Evolutionary conservation across 2,797 vertebrate species (phyloP).

Genomic region (Cyclura pinguis): DNA sequence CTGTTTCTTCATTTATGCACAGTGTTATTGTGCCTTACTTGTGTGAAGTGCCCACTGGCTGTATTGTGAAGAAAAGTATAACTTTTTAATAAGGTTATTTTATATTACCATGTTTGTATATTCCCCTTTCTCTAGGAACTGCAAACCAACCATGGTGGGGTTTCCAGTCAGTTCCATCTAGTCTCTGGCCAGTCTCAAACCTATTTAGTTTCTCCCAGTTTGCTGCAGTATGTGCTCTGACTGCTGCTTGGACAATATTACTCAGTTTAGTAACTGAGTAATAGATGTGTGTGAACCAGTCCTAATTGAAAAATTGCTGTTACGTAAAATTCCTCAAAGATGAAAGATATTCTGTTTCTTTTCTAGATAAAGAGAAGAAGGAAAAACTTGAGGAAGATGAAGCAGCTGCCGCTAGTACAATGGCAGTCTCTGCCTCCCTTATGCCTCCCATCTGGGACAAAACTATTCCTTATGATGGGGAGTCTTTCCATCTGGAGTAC

Average conservation of each 20-base stretch:
- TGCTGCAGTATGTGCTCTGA: neutral
- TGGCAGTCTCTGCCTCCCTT: conserved; percentile 92
- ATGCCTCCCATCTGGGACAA: conserved; percentile 98
- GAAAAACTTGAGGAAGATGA: conserved; percentile 86
- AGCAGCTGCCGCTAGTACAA: conserved; percentile 81
- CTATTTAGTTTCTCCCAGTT: neutral
- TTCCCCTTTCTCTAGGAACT: neutral
- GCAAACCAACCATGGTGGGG: neutral
- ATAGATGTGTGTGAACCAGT: neutral
- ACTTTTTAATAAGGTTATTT: neutral
- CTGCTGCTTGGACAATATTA: neutral
- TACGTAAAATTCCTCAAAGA: conserved; percentile 20
- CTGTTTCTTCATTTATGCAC: neutral
- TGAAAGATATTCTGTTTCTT: conserved; percentile 53
- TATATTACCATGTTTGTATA: neutral
- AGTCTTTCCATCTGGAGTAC: conserved; percentile 98
- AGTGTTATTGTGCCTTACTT: neutral
- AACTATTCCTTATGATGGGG: conserved; percentile 97
- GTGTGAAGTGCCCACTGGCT: neutral
- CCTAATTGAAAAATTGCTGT: conserved; percentile 21
- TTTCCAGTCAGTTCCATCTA: neutral
- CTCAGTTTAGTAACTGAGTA: neutral
- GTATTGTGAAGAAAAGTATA: too few species aligned
- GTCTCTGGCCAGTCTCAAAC: neutral
- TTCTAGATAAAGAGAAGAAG: conserved; percentile 86